phyloP scores from a whole-genome alignment of 2,113 vertebrate species.

The Panurus biarmicus region DNA sequence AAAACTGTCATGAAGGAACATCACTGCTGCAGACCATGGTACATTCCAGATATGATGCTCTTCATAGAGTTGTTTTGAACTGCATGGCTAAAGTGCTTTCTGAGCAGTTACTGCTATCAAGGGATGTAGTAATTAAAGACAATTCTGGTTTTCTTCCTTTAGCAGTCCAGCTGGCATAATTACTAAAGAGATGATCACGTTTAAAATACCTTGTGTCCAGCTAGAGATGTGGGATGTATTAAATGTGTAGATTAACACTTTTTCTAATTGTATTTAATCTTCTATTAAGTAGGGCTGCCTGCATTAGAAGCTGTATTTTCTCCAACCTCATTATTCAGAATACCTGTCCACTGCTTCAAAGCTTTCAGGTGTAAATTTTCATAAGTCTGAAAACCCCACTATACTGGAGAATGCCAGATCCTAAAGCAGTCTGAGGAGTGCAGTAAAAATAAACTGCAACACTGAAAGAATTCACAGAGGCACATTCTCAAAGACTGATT shows the following conservation, averaged over 20 bases:
- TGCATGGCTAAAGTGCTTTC: not conserved
- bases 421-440: not conserved
- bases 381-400: not conserved
- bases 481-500: not conserved
- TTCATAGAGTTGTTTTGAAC: not conserved
- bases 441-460: not conserved
- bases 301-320: not conserved
- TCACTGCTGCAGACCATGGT: not conserved
- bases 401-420: not conserved
- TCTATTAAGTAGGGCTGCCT: not conserved
- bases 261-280: not conserved
- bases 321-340: not conserved
- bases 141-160: not conserved
- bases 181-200: not conserved
- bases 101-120: not conserved
- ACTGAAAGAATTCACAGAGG: not conserved
- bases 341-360: not conserved
- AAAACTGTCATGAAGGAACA: not conserved
- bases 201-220: not conserved
- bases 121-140: not conserved
- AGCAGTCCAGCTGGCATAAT: not conserved
- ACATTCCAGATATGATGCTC: not conserved
- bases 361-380: not conserved
- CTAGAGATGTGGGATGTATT: not conserved
- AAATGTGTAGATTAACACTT: not conserved